Percentiles rank a stretch among this genome's conserved stretches.
Conservation (phyloP, 2,888 invertebrate genomes). For the Anthophora plumipes region DNA sequence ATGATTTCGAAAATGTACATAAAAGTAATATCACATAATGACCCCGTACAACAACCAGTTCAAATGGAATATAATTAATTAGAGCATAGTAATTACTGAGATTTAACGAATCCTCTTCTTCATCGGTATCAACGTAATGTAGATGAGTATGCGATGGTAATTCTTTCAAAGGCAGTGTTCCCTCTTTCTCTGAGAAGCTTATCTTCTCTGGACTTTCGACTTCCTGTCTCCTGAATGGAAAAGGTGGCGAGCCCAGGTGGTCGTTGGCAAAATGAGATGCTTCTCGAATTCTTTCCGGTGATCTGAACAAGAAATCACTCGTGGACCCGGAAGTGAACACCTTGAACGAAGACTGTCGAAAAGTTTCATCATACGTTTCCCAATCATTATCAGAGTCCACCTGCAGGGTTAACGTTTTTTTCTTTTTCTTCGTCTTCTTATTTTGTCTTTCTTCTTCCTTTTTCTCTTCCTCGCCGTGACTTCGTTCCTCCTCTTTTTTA, state of each 20-base stretch:
- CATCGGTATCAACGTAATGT: background rate
- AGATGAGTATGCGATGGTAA: background rate
- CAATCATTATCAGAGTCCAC: constrained; percentile 5
- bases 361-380: constrained; percentile 16
- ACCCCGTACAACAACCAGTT: background rate
- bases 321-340: background rate
- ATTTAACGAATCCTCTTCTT: background rate
- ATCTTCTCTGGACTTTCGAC: background rate
- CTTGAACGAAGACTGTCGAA: background rate
- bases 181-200: background rate
- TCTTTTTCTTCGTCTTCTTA: background rate
- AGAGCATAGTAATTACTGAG: constrained; percentile 5
- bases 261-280: background rate
- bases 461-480: background rate
- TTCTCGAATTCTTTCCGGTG: constrained; percentile 30
- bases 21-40: no score
- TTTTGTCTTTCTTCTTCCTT: background rate
- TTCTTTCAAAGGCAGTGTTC: background rate
- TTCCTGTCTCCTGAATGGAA: background rate
- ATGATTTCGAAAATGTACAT: no score
- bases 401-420: background rate
- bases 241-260: background rate
- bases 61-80: background rate
- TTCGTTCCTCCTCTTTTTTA: background rate
- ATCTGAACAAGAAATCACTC: background rate